Percentiles rank a stretch among this genome's conserved stretches.
Evolutionary conservation across 1,140 invertebrate genomes (phyloP).

Genomic region (Anastrepha obliqua): DNA sequence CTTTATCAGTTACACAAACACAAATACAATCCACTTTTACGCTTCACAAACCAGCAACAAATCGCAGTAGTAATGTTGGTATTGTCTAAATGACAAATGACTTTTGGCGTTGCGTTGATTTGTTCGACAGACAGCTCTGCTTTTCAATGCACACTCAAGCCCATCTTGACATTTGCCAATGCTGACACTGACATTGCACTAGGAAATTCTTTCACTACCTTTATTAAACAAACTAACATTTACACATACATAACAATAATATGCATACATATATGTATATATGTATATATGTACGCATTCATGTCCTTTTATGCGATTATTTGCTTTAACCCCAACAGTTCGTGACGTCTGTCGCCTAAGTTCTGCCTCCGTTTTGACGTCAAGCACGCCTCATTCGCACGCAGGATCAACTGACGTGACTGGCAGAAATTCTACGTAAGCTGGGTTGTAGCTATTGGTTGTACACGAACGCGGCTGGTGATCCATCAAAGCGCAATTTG

Average conservation of each 20-base stretch:
- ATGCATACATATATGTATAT: neutral
- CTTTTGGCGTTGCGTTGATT: constrained; percentile 38
- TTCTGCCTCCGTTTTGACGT: constrained; percentile 42
- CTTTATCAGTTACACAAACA: neutral
- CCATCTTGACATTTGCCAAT: neutral
- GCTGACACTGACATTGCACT: constrained; percentile 1
- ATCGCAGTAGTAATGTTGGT: neutral
- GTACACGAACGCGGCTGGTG: neutral
- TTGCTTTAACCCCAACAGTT: neutral
- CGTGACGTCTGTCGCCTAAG: neutral
- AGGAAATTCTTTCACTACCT: neutral
- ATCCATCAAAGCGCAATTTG: constrained; percentile 32
- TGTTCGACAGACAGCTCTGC: constrained; percentile 1
- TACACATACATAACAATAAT: neutral
- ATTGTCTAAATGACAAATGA: constrained; percentile 30
- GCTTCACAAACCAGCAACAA: neutral
- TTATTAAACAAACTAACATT: neutral
- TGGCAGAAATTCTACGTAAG: neutral
- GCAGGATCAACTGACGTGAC: neutral
- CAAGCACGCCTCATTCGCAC: constrained; percentile 26
- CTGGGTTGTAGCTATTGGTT: neutral
- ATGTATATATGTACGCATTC: neutral
- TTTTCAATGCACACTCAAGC: neutral
- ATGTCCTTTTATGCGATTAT: neutral
- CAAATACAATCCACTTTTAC: too few relatives aligned